A percentile compares a stretch with the other conserved stretches of the same genome.
Conservation (phyloP, 1,140 invertebrate species). For the silkworm (Bombyx mori) region ASM3026992v2 NC_085131.1:4901001-4901500, state of each 20-base stretch:
- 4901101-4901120: slow-evolving; percentile 16
- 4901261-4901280: slow-evolving; percentile 53
- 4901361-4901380: background rate
- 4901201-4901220: slow-evolving; percentile 53
- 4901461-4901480: too few relatives aligned
- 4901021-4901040: slow-evolving; percentile 97
- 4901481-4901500: too few relatives aligned
- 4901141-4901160: slow-evolving; percentile 42
- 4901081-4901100: slow-evolving; percentile 12
- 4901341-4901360: background rate
- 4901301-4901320: slow-evolving; percentile 57
- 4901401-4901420: too few relatives aligned
- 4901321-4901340: background rate
- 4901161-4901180: slow-evolving; percentile 53
- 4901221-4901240: slow-evolving; percentile 20
- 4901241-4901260: slow-evolving; percentile 59
- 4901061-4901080: slow-evolving; percentile 72
- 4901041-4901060: slow-evolving; percentile 94
- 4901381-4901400: too few relatives aligned
- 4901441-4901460: too few relatives aligned
- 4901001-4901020: slow-evolving; percentile 96
- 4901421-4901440: too few relatives aligned
- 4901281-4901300: slow-evolving; percentile 63
- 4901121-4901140: slow-evolving; percentile 26
- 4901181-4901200: slow-evolving; percentile 50